Percentiles rank a stretch among this genome's conserved stretches.
phyloP scores from a whole-genome alignment of 2,888 invertebrate species.

The Cepaea hortensis region DNA sequence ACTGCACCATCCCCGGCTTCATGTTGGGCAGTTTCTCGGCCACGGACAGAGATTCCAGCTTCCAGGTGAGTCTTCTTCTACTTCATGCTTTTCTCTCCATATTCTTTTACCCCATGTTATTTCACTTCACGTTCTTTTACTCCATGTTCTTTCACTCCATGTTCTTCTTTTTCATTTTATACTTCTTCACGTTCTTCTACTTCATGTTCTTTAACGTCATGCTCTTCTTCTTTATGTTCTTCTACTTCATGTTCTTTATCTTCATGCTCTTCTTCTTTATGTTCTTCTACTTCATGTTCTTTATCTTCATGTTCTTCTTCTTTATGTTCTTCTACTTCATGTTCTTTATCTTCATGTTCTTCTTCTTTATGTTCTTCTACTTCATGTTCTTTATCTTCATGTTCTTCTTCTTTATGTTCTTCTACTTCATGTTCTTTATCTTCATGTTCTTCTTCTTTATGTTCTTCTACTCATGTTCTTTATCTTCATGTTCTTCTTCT shows the following conservation, averaged over 20 bases:
- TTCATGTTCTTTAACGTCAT: no score
- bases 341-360: not conserved
- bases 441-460: not conserved
- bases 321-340: not conserved
- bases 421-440: not conserved
- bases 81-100: no score
- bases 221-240: no score
- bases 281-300: not conserved
- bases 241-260: no score
- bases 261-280: not conserved
- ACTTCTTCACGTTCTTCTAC: no score
- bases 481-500: not conserved
- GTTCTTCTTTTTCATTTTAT: no score
- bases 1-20: constrained; percentile 15
- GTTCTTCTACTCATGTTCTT: not conserved
- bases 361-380: not conserved
- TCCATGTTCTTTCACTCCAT: no score
- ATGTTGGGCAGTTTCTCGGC: constrained; percentile 35
- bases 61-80: constrained; percentile 32
- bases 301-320: not conserved
- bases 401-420: not conserved
- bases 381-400: not conserved
- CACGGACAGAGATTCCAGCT: constrained; percentile 42
- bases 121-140: no score
- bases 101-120: no score